Evolutionary conservation across 2,888 invertebrate species (phyloP).

Genomic region (Teleogryllus oceanicus): DNA sequence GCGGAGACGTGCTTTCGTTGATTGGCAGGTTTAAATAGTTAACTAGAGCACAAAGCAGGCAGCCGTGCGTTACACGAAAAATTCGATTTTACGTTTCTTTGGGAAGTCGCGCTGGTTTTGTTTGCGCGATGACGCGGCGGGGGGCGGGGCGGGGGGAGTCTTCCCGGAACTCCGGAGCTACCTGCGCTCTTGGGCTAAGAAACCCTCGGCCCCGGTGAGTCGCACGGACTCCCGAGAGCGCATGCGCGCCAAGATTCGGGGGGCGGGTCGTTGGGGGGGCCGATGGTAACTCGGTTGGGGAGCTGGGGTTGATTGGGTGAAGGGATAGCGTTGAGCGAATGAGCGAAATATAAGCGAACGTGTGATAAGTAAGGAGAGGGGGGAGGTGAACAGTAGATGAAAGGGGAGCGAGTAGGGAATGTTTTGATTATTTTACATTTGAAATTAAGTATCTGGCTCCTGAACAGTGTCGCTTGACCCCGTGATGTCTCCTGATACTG

Average conservation of each 20-base stretch:
- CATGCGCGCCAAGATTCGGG: background rate
- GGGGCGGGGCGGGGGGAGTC: background rate
- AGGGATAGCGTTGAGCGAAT: too few relatives aligned
- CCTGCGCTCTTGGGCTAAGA: too few relatives aligned
- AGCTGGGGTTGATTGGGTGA: too few relatives aligned
- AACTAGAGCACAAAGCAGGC: slow-evolving; percentile 1
- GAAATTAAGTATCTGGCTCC: too few relatives aligned
- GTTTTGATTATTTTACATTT: too few relatives aligned
- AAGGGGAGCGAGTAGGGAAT: too few relatives aligned
- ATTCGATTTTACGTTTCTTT: slow-evolving; percentile 7
- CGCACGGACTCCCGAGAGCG: background rate
- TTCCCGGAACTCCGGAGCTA: background rate
- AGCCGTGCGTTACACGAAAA: background rate
- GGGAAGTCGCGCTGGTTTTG: background rate
- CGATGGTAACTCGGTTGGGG: too few relatives aligned
- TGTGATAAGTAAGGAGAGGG: too few relatives aligned
- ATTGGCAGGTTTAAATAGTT: slow-evolving; percentile 18
- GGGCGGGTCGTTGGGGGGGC: background rate
- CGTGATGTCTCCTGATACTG: too few relatives aligned
- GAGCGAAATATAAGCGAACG: too few relatives aligned
- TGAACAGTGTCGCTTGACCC: too few relatives aligned
- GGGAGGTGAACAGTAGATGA: too few relatives aligned
- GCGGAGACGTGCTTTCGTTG: background rate
- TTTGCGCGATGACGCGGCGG: background rate
- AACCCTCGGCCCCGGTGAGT: background rate